These are phyloP conservation scores for Azorinus chamasolen DNA, from an alignment of 2,888 invertebrate species.

Conservation along the genomic window DNA sequence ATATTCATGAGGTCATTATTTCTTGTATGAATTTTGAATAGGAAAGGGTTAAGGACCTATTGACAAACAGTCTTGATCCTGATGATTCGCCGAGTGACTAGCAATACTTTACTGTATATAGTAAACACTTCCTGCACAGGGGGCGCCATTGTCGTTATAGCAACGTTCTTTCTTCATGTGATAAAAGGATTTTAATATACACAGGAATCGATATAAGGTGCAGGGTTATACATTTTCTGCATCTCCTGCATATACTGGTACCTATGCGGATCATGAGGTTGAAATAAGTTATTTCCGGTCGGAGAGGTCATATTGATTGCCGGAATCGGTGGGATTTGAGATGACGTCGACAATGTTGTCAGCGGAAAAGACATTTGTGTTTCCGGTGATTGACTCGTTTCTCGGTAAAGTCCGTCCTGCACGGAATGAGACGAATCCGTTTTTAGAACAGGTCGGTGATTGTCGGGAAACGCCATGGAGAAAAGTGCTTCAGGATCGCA, in stretches of 20 bases:
- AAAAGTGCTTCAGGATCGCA: slow-evolving; percentile 92
- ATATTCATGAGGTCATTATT: no score
- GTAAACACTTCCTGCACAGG: no score
- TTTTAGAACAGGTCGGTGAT: slow-evolving; percentile 82
- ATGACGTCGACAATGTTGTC: slow-evolving; percentile 55
- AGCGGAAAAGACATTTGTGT: slow-evolving; percentile 61
- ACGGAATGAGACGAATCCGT: slow-evolving; percentile 69
- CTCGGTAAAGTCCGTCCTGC: slow-evolving; percentile 66
- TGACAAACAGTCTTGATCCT: no score
- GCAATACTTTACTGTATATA: no score
- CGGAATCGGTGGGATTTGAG: slow-evolving; percentile 58
- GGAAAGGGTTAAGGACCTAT: no score
- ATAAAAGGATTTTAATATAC: slow-evolving; percentile 73
- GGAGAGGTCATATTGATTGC: slow-evolving; percentile 65
- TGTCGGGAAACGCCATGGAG: slow-evolving; percentile 85
- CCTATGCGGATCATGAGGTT: slow-evolving; percentile 69
- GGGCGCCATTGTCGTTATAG: no score
- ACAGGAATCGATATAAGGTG: slow-evolving; percentile 81
- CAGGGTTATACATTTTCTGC: slow-evolving; percentile 79
- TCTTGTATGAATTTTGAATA: no score
- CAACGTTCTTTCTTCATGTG: no score
- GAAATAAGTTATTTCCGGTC: slow-evolving; percentile 52
- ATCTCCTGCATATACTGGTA: slow-evolving; percentile 81
- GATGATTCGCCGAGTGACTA: no score
- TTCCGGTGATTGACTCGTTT: slow-evolving; percentile 67